Conservation (phyloP, 2,113 vertebrate species). For the Dasyurus viverrinus region DNA sequence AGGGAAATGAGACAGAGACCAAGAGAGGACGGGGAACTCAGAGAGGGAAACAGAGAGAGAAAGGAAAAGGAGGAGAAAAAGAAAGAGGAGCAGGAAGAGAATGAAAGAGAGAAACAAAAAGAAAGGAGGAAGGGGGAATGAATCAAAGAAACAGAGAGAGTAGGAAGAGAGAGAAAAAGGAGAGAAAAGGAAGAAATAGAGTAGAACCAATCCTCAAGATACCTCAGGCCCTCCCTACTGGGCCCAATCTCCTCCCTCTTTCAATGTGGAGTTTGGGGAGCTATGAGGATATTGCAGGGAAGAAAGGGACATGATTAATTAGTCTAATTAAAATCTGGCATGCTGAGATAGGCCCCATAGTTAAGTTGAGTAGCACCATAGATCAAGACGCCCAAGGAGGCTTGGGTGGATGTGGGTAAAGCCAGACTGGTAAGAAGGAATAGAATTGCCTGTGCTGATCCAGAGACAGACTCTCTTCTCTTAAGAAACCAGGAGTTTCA, state of each 20-base stretch:
- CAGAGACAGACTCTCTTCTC: not conserved
- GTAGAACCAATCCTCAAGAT: constrained; percentile 30
- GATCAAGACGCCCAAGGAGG: constrained; percentile 40
- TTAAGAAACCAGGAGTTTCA: not conserved
- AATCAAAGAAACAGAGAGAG: no score
- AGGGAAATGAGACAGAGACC: not conserved
- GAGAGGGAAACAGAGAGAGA: no score
- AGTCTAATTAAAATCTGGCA: constrained; percentile 76
- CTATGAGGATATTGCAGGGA: constrained; percentile 64
- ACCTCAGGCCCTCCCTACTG: not conserved
- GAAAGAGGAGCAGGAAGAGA: no score
- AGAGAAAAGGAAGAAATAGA: not conserved
- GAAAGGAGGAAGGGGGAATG: no score
- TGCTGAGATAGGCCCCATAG: constrained; percentile 59
- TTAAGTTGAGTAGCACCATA: constrained; percentile 55
- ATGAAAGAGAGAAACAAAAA: no score
- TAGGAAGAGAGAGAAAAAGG: not conserved
- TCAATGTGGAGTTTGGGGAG: constrained; percentile 50
- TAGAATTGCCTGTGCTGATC: not conserved
- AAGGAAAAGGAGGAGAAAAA: no score
- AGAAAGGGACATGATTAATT: constrained; percentile 74
- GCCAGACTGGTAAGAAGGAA: not conserved
- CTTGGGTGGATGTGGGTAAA: not conserved
- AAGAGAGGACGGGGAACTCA: not conserved
- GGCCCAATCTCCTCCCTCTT: constrained; percentile 44